Evolutionary conservation across 2,888 invertebrate genomes (phyloP), one percentile per base, ranked within the genome.

Genomic region (Amphipyra tragopoginis): DNA sequence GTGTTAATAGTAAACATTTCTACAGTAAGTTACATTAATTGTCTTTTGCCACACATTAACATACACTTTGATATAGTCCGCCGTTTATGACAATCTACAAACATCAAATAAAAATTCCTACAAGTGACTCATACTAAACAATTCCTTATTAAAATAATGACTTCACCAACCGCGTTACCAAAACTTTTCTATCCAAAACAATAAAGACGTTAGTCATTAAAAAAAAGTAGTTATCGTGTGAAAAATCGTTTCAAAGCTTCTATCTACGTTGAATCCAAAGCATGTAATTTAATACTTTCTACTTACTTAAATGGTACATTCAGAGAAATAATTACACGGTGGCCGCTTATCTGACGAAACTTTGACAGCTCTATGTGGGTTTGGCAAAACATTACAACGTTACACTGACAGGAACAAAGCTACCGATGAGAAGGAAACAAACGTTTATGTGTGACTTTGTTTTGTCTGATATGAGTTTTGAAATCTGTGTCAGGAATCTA

Each of bases 261-360:
- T 81, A 86, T 86, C 84, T 87, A 79, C 83, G 85, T 75, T 85
- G 82, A 77, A 76, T 74, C 67, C 71, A 80, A 81, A 81, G 79
- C 86, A 85, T 90, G 85, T 92, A 91, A 92, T 92, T 92, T 91
- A 85, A 89, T 90, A 88, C 92, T 92, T 92, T 92, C 91, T 87
- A 89, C 84, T 79, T 80, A 85, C 81, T 84, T 83, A 86, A 90
- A 85, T 83, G 84, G 81, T 84, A 81, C 86, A 86, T 86, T 88
- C 86, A 85, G 65, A 85, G 81, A 86, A 88, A 89, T 93, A 93
- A 93, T 93, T 92, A 93, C 85, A 92, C 85, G 86, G 73, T 82
- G 52, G 61, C 75, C 83, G 87, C 85, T 82, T 87, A 85, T 88
- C 87, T 89, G 89, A 89, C 83, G 82, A 83, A 78, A 83, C 75